A percentile compares a stretch with the other conserved stretches of the same genome.
These are phyloP conservation scores for Pocillopora damicornis DNA, from an alignment of 64 coral and sea anemone genomes.

Conservation along the genomic window DNA sequence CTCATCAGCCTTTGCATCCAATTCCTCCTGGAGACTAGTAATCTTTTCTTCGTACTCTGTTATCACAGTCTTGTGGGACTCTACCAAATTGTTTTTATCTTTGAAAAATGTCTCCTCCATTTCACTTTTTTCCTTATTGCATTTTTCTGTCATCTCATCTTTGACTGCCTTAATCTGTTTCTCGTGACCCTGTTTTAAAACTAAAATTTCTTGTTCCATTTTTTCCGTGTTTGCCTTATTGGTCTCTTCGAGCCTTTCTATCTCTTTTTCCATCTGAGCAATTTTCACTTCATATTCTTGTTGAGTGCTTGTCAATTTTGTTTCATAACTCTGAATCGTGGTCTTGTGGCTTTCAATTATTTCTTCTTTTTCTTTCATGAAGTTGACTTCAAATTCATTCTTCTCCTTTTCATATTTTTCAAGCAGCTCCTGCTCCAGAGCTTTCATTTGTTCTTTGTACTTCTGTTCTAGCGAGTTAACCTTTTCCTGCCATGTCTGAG, in stretches of 20 bases:
- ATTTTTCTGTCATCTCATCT: slow-evolving; percentile 47
- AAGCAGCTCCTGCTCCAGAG: background rate
- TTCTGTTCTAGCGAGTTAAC: background rate
- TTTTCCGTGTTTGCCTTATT: slow-evolving; percentile 5
- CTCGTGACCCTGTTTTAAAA: slow-evolving; percentile 28
- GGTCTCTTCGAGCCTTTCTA: slow-evolving; percentile 20
- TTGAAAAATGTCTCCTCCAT: slow-evolving; percentile 41
- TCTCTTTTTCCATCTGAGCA: slow-evolving; percentile 29
- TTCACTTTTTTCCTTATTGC: slow-evolving; percentile 34
- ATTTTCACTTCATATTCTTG: slow-evolving; percentile 35
- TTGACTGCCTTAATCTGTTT: slow-evolving; percentile 28
- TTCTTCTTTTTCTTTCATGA: slow-evolving; percentile 5
- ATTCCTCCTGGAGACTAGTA: background rate
- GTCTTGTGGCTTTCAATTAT: slow-evolving; percentile 20
- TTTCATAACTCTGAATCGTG: slow-evolving; percentile 11
- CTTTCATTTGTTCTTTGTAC: slow-evolving; percentile 20
- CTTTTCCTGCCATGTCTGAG: slow-evolving; percentile 8
- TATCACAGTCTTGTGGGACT: slow-evolving; percentile 17
- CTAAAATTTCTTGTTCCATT: slow-evolving; percentile 4
- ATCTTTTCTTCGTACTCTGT: slow-evolving; percentile 49
- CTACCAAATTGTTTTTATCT: slow-evolving; percentile 20
- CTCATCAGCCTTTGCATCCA: slow-evolving; percentile 14
- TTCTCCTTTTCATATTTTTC: slow-evolving; percentile 37
- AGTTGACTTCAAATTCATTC: slow-evolving; percentile 13
- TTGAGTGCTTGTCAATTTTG: slow-evolving; percentile 14